Evolutionary conservation across 2,888 invertebrate species (phyloP).

Genomic region (Oscheius sp.): DNA sequence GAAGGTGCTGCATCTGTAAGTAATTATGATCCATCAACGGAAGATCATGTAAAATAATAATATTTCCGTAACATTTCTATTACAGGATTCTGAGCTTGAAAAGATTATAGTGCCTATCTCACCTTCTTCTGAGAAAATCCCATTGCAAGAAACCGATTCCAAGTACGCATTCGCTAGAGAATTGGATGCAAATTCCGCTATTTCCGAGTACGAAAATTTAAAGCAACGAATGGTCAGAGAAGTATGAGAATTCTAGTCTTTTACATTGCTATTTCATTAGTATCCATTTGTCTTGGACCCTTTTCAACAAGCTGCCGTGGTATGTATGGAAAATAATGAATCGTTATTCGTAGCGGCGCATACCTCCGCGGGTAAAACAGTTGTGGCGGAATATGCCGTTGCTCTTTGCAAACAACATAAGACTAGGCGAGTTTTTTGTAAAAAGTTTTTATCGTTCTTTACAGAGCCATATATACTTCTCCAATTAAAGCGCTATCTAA

Average conservation of each 20-base stretch:
- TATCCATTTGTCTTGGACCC: conserved; percentile 89
- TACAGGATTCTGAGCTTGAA: too few relatives aligned
- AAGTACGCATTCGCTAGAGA: conserved; percentile 41
- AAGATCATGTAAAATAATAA: too few relatives aligned
- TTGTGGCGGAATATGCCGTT: conserved; percentile 98
- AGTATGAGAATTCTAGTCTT: conserved; percentile 28
- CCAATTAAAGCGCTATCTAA: conserved; percentile 99
- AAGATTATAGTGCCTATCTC: too few relatives aligned
- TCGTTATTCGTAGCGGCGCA: conserved; percentile 99
- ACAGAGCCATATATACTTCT: conserved; percentile 87
- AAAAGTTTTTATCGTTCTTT: background rate
- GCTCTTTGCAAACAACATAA: conserved; percentile 86
- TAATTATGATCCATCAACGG: too few relatives aligned
- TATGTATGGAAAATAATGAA: conserved; percentile 87
- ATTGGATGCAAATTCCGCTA: conserved; percentile 39
- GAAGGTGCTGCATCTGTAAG: too few relatives aligned
- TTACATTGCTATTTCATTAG: conserved; percentile 41
- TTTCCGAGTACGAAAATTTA: conserved; percentile 46
- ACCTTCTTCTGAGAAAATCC: too few relatives aligned
- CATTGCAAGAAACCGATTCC: background rate
- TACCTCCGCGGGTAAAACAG: conserved; percentile 96
- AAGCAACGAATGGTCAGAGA: conserved; percentile 54
- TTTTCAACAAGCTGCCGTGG: conserved; percentile 95
- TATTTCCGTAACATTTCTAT: too few relatives aligned
- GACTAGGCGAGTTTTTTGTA: conserved; percentile 54